phyloP scores from a whole-genome alignment of 2,797 vertebrate species.

The Darevskia nairensis region DNA sequence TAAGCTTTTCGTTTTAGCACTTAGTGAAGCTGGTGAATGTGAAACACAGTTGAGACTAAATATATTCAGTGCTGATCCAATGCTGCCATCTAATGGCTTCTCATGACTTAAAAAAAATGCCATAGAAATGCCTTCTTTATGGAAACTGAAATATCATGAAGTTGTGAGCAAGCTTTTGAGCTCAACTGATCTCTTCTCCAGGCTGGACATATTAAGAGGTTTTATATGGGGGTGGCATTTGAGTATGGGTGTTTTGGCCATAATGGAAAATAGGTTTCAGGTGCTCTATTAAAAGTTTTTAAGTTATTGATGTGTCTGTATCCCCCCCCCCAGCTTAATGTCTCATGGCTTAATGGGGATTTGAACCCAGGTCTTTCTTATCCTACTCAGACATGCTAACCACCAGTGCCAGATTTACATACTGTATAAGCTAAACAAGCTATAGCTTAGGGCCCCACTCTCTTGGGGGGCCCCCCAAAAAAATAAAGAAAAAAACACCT shows the following conservation, averaged over 20 bases:
- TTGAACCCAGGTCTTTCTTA: no score
- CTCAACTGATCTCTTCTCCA: neutral
- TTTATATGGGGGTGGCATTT: neutral
- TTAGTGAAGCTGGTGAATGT: neutral
- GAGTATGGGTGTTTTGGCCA: no score
- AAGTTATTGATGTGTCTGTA: no score
- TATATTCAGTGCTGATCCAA: neutral
- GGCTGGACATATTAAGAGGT: neutral
- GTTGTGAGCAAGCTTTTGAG: neutral
- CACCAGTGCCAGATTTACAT: no score
- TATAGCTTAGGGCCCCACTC: no score
- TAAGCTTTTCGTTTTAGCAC: neutral
- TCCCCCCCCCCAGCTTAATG: no score
- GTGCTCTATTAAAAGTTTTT: neutral
- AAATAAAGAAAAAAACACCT: no score
- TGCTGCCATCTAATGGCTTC: constrained; percentile 1
- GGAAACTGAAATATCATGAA: neutral
- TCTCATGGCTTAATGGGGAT: no score
- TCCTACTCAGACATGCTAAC: no score
- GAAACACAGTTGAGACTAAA: neutral
- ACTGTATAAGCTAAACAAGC: no score
- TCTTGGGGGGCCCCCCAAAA: no score
- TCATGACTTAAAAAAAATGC: no score
- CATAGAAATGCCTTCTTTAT: neutral
- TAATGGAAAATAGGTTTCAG: neutral